Percentiles rank a stretch among this genome's conserved stretches.
Evolutionary conservation across 2,888 invertebrate genomes (phyloP).

Genomic region (Ophioninae sp.): DNA sequence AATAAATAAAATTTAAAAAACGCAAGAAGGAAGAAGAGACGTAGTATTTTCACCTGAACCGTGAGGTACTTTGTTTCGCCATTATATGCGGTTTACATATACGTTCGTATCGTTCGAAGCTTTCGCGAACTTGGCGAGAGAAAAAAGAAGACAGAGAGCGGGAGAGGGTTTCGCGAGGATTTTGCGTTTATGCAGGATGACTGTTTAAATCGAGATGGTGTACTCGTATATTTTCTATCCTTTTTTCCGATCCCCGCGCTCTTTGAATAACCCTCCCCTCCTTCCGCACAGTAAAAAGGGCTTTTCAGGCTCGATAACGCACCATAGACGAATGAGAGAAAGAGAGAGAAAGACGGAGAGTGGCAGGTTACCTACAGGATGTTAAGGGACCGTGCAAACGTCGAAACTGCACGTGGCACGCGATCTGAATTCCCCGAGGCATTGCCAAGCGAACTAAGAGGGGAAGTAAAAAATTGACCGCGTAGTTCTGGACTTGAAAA

Average conservation of each 20-base stretch:
- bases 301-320: constrained; percentile 58
- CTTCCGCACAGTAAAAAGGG: constrained; percentile 52
- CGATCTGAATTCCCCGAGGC: constrained; percentile 65
- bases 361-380: constrained; percentile 28
- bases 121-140: constrained; percentile 41
- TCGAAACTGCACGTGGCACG: constrained; percentile 65
- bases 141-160: not conserved
- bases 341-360: constrained; percentile 1
- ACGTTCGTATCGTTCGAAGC: constrained; percentile 45
- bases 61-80: constrained; percentile 42
- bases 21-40: constrained; percentile 1
- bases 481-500: constrained; percentile 54
- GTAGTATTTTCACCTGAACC: constrained; percentile 22
- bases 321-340: constrained; percentile 45
- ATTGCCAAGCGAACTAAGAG: constrained; percentile 53
- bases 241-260: constrained; percentile 54
- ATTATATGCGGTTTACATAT: constrained; percentile 45
- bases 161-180: constrained; percentile 5
- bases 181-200: constrained; percentile 21
- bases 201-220: constrained; percentile 8
- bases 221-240: constrained; percentile 23
- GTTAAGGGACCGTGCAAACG: constrained; percentile 56
- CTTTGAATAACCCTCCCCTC: constrained; percentile 55
- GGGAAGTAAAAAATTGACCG: constrained; percentile 60
- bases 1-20: constrained; percentile 21